Evolutionary conservation across 1,140 invertebrate genomes (phyloP), one percentile per base, ranked within the genome.

Genomic region (Drosophila orosa): DNA sequence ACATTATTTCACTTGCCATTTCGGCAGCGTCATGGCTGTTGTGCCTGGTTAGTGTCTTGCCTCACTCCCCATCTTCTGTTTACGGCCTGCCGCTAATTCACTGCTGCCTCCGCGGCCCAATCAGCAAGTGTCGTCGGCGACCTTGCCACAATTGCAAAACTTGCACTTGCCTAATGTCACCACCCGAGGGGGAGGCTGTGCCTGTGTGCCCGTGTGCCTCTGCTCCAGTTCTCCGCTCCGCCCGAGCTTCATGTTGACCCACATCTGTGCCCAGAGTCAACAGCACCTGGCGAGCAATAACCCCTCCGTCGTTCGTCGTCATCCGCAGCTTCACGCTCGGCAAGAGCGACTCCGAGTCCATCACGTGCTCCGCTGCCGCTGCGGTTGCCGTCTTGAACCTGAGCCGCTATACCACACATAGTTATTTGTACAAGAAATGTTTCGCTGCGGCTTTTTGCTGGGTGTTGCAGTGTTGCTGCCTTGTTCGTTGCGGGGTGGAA

Each of bases 251-350:
- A 12, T 17, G n/a, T 12, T 63, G 47, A 62, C 78, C 74, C 71
- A 66, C 66, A 76, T 78, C 71, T 68, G 17, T 15, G 27, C 65
- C 48, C 59, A 52, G 40, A 62, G 79, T 50, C 58, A 59, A 57
- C 71, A 66, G 60, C 65, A 60, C 45, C 66, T 56, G 55, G 79
- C 82, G 82, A 83, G 79, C 82, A 86, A 86, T 81, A 87, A 86
- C 79, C 82, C 86, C 73, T 12, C 31, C 47, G 58, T 17, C 24
- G 45, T 25, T 22, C 42, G 42, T 62, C 57, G 27, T 50, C 48
- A 33, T 52, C 48, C 48, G 63, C 79, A 81, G 54, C 68, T 87
- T 83, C 80, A 86, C 82, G 82, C 82, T 86, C 86, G 40, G 35
- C 55, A 42, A 54, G 55, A 42, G 24, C 29, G 22, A 39, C 59